Evolutionary conservation across 64 coral and sea anemone species (phyloP).

Genomic region (Platygyra sinensis): DNA sequence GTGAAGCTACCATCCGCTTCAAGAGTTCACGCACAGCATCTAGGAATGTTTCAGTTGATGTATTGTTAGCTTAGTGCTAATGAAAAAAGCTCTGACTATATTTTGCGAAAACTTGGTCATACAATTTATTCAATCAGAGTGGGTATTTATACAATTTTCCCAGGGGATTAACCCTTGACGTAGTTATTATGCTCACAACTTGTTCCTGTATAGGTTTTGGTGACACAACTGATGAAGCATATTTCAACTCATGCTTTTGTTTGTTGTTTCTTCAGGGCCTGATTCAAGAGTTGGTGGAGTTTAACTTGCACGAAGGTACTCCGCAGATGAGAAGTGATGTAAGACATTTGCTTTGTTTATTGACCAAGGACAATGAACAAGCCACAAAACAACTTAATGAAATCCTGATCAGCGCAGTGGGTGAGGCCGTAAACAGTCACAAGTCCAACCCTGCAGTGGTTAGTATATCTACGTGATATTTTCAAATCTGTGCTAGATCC

Average conservation of each 20-base stretch:
- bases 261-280: conserved; percentile 65
- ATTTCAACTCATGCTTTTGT: neutral
- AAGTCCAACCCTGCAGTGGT: conserved; percentile 93
- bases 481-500: neutral
- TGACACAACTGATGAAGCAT: neutral
- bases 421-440: conserved; percentile 78
- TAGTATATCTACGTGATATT: neutral
- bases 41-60: too few species aligned
- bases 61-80: too few species aligned
- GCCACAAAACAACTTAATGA: conserved; percentile 89
- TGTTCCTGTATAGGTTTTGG: too few species aligned
- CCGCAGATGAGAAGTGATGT: conserved; percentile 93
- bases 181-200: too few species aligned
- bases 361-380: conserved; percentile 89
- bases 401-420: conserved; percentile 85
- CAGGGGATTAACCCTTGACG: too few species aligned
- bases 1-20: too few species aligned
- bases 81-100: too few species aligned
- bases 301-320: conserved; percentile 98
- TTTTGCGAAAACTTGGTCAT: too few species aligned
- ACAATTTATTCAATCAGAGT: too few species aligned
- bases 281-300: conserved; percentile 91
- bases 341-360: conserved; percentile 88
- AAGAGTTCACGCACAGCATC: too few species aligned
- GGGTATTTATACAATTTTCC: too few species aligned